These are phyloP conservation scores for Neodiprion fabricii DNA, from an alignment of 1,140 invertebrate species.

Conservation along the genomic window DNA sequence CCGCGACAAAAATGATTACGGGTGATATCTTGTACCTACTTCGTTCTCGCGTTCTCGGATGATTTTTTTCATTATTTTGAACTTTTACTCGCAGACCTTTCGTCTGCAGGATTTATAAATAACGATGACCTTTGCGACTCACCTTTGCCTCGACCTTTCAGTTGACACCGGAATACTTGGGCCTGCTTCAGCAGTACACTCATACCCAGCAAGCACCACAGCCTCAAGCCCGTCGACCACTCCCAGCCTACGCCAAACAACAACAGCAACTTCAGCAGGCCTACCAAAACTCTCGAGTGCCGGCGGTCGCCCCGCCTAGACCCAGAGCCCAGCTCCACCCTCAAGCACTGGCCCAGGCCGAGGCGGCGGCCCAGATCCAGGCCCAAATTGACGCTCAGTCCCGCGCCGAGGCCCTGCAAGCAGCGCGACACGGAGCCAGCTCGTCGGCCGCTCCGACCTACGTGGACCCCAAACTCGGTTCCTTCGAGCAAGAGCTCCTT, in stretches of 20 bases:
- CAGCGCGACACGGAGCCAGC: constrained; percentile 38
- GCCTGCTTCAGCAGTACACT: constrained; percentile 50
- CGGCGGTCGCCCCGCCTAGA: constrained; percentile 45
- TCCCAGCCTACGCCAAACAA: constrained; percentile 49
- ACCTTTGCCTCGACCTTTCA: constrained; percentile 35
- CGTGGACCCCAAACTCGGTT: constrained; percentile 45
- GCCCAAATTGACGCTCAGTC: constrained; percentile 43
- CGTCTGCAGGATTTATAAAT: too few species aligned
- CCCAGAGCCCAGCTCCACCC: constrained; percentile 48
- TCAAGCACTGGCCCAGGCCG: constrained; percentile 48
- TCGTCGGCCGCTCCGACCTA: constrained; percentile 35
- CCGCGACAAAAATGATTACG: too few species aligned
- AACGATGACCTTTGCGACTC: neutral
- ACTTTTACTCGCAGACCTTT: too few species aligned
- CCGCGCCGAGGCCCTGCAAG: constrained; percentile 40
- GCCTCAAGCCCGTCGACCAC: constrained; percentile 34
- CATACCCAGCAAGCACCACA: constrained; percentile 40
- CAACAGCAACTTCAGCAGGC: constrained; percentile 54
- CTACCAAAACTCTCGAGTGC: constrained; percentile 53
- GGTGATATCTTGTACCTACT: too few species aligned
- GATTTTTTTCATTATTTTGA: too few species aligned
- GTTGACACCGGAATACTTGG: constrained; percentile 54
- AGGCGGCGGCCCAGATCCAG: constrained; percentile 43
- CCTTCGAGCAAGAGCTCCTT: constrained; percentile 52
- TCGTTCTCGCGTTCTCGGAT: too few species aligned